Base-by-base conservation (phyloP, 2,797 vertebrate species). In the Tamandua tetradactyla region DNA sequence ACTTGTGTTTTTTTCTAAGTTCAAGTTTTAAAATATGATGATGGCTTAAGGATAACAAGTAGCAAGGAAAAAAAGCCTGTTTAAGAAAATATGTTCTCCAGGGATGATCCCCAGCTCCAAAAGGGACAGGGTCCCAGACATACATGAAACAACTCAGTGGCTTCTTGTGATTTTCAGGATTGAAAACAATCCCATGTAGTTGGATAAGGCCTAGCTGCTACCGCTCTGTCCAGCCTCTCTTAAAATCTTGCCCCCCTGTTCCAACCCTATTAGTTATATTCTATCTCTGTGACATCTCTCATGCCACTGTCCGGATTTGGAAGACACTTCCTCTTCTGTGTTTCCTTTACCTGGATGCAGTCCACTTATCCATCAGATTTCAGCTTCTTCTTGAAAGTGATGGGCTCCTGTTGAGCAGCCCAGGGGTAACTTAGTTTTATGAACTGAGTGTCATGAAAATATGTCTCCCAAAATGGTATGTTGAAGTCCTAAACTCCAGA, bases 1-100 rank as follows among this genome's bases (percentile, higher is more conserved):
- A 15, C 49, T 80, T 74, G 71, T 52, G 6, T 88, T 86, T 93
- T 68, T 44, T 72, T 96, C 59, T 78, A 71, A 86, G 12, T 89
- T 55, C 74, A 81, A 42, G 18, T 79, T 76, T 74, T 90, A 61
- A 82, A 91, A 84, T 71, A 4, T 3, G 42, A 62, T 3, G 5
- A 61, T 82, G 32, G 52, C 10, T 71, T 49, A 61, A 79, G 66
- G 12, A 6, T 61, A 66, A 79, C 40, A 37, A 52, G 5, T 3
- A 47, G 15, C 30, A 57, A 23, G 27, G 27, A 66, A 79, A 78
- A 42, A 69, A 94, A 89, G 23, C 35, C 59, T 72, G 2, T 64
- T 61, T 35, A 25, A n/a, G 20, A 69, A 49, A 78, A 68, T 75
- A 37, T 68, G 44, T 47, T 62, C 76, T 94, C 42, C n/a, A 18